A percentile compares a stretch with the other conserved stretches of the same genome.
phyloP scores from a whole-genome alignment of 2,113 vertebrate genomes.

The Sclerurus mexicanus region DNA sequence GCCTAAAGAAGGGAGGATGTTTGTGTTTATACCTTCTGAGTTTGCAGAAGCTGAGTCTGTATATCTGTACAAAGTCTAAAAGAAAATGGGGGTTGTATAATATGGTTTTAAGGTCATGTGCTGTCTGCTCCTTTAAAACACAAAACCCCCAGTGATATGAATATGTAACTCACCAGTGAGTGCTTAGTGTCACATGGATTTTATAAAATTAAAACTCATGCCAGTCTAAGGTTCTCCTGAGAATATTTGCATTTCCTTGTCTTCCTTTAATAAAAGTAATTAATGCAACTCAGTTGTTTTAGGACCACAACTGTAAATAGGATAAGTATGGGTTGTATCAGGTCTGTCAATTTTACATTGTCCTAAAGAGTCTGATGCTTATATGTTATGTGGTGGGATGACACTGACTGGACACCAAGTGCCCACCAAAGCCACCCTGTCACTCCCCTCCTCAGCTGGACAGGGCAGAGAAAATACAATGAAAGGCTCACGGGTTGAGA shows the following conservation, averaged over 20 bases:
- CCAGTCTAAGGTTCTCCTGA: not conserved
- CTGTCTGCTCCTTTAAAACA: not conserved
- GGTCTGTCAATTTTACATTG: not conserved
- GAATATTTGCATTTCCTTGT: conserved; percentile 7
- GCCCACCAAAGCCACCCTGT: not conserved
- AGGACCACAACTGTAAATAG: not conserved
- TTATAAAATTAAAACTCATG: not conserved
- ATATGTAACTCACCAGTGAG: not conserved
- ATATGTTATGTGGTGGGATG: not conserved
- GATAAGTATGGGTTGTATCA: not conserved
- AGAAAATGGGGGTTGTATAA: not conserved
- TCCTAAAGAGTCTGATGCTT: not conserved
- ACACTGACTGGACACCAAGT: not conserved
- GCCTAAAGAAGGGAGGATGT: not conserved
- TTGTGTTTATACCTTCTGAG: not conserved
- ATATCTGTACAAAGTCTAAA: not conserved
- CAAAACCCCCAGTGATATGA: not conserved
- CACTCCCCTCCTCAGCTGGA: not conserved
- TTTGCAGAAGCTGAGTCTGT: not conserved
- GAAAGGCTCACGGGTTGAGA: not conserved
- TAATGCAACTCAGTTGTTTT: not conserved
- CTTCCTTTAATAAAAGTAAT: conserved; percentile 47
- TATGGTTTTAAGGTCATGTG: not conserved
- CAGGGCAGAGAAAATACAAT: not conserved
- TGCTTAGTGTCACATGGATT: not conserved